A percentile compares a stretch with the other conserved stretches of the same genome.
These are phyloP conservation scores for Oscheius sp. DNA, from an alignment of 2,888 invertebrate genomes.

Conservation along the genomic window DNA sequence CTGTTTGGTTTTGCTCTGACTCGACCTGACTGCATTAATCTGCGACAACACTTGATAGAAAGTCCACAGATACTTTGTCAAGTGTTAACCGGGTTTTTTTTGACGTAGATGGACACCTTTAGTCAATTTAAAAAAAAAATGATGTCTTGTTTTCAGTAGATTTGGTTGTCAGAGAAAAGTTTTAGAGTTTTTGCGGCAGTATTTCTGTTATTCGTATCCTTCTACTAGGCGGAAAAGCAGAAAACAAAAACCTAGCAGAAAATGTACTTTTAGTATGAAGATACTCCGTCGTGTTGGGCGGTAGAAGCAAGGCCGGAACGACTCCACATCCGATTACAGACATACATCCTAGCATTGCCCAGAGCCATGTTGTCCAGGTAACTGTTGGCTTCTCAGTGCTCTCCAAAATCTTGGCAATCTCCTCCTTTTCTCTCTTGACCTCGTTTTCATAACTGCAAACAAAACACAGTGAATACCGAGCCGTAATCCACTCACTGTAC, in stretches of 20 bases:
- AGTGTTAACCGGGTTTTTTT: too few relatives aligned
- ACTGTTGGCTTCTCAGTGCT: constrained; percentile 26
- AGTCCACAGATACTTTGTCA: too few relatives aligned
- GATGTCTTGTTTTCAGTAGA: too few relatives aligned
- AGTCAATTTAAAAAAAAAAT: too few relatives aligned
- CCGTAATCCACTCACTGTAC: constrained; percentile 44
- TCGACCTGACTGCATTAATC: too few relatives aligned
- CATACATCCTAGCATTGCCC: constrained; percentile 54
- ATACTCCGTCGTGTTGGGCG: constrained; percentile 51
- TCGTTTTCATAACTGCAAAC: constrained; percentile 52
- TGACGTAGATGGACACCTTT: too few relatives aligned
- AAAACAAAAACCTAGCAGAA: background rate
- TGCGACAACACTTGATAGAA: too few relatives aligned
- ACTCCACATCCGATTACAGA: constrained; percentile 61
- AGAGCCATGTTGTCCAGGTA: constrained; percentile 49
- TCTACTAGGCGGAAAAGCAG: background rate
- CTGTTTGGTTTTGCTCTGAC: too few relatives aligned
- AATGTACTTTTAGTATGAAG: constrained; percentile 48
- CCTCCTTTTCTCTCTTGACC: constrained; percentile 46
- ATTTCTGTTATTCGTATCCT: too few relatives aligned
- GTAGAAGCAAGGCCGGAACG: constrained; percentile 61
- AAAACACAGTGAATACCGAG: background rate
- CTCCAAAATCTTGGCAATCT: constrained; percentile 38
- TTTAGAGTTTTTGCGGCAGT: too few relatives aligned
- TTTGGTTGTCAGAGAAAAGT: too few relatives aligned